These are phyloP conservation scores for Trachythela sp. DNA, from an alignment of 64 coral and sea anemone genomes.

Conservation along the genomic window DNA sequence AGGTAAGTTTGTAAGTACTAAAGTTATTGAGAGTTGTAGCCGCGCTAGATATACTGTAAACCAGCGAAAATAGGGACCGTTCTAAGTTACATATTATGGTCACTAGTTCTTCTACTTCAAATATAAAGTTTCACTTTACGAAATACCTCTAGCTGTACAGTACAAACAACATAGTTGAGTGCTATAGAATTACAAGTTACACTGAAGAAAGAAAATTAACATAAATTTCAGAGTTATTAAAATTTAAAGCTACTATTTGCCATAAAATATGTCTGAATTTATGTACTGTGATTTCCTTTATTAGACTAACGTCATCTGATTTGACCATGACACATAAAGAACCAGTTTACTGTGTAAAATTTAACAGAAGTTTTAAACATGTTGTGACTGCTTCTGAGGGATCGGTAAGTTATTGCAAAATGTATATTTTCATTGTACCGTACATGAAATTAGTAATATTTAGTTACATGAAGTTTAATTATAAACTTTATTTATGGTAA, in stretches of 20 bases:
- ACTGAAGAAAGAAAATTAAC: too few species aligned
- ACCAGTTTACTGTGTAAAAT: constrained; percentile 71
- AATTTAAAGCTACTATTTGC: not conserved
- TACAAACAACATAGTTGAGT: too few species aligned
- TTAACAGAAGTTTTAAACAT: constrained; percentile 91
- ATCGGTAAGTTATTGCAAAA: constrained; percentile 55
- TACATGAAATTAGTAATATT: not conserved
- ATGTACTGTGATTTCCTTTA: too few species aligned
- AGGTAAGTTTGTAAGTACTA: constrained; percentile 37
- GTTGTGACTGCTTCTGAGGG: constrained; percentile 90
- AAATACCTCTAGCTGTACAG: too few species aligned
- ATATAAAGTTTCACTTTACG: too few species aligned
- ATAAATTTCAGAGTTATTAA: too few species aligned
- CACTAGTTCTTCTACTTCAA: too few species aligned
- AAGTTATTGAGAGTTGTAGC: not conserved
- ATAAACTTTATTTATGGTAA: too few species aligned
- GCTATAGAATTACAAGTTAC: too few species aligned
- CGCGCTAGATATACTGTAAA: not conserved
- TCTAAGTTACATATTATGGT: too few species aligned
- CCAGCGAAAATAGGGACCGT: too few species aligned
- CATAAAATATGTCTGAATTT: too few species aligned
- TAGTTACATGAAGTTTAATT: not conserved
- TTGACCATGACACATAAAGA: constrained; percentile 95
- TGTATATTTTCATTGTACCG: not conserved
- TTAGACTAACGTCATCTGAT: constrained; percentile 54